Evolutionary conservation across 2,888 invertebrate species (phyloP).

Genomic region (Dioctria linearis): DNA sequence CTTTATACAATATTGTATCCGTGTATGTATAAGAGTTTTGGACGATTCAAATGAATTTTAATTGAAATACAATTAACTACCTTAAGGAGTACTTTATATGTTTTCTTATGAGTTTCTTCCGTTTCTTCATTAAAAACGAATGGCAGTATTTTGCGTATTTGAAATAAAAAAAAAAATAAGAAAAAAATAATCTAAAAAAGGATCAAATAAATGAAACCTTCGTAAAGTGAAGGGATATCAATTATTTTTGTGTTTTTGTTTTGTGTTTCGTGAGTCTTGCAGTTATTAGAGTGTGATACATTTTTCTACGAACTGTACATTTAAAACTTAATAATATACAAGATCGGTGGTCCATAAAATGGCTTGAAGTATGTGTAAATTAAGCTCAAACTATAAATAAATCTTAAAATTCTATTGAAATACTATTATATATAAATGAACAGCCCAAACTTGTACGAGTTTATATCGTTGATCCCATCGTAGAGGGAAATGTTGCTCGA

Average conservation of each 20-base stretch:
- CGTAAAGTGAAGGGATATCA: background rate
- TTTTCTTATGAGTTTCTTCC: background rate
- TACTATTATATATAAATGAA: slow-evolving; percentile 36
- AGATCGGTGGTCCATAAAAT: slow-evolving; percentile 38
- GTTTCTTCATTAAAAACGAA: background rate
- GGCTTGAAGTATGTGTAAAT: slow-evolving; percentile 34
- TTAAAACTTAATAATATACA: slow-evolving; percentile 41
- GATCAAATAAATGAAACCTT: background rate
- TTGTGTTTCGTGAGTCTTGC: slow-evolving; percentile 22
- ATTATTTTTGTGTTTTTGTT: slow-evolving; percentile 22
- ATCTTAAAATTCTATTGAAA: slow-evolving; percentile 49
- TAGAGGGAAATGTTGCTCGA: slow-evolving; percentile 47
- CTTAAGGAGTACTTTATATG: background rate
- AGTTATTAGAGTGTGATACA: background rate
- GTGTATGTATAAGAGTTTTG: slow-evolving; percentile 16
- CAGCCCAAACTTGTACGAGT: slow-evolving; percentile 45
- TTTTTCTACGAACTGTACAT: slow-evolving; percentile 23
- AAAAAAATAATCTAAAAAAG: background rate
- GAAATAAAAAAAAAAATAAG: slow-evolving; percentile 7
- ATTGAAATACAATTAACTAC: slow-evolving; percentile 23
- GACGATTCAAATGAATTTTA: slow-evolving; percentile 1
- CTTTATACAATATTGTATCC: background rate
- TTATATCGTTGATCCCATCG: slow-evolving; percentile 34
- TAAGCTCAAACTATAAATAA: slow-evolving; percentile 24
- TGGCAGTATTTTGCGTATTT: slow-evolving; percentile 28